Evolutionary conservation across 2,797 vertebrate species (phyloP).

Genomic region (Molothrus aeneus): DNA sequence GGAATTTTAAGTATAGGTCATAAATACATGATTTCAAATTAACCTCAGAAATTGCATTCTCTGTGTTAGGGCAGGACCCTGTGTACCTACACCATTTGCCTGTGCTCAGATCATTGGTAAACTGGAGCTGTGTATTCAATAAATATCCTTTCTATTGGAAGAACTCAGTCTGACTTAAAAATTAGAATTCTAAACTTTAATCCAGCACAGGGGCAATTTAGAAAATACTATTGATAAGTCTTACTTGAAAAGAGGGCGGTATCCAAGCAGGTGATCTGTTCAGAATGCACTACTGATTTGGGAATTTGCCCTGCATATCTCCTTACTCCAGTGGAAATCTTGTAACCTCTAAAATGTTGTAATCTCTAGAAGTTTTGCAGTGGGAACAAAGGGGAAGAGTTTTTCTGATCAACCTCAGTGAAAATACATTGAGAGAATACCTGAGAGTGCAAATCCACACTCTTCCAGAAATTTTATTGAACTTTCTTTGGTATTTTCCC

Average conservation of each 20-base stretch:
- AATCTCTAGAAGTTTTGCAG: background rate
- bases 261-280: background rate
- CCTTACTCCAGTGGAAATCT: background rate
- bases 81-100: background rate
- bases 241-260: background rate
- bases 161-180: background rate
- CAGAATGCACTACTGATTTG: background rate
- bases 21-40: background rate
- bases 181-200: background rate
- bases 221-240: background rate
- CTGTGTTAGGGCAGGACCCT: background rate
- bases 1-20: background rate
- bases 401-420: background rate
- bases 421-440: background rate
- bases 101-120: background rate
- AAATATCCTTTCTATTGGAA: background rate
- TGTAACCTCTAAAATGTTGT: background rate
- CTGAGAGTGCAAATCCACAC: background rate
- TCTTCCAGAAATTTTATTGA: background rate
- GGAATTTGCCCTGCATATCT: background rate
- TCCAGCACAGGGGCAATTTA: background rate
- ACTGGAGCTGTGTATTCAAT: background rate
- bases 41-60: background rate
- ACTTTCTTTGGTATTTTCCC: background rate
- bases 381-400: background rate